These are phyloP conservation scores for Hippocampus comes DNA, from an alignment of 2,113 vertebrate genomes.

Conservation along the genomic window DNA sequence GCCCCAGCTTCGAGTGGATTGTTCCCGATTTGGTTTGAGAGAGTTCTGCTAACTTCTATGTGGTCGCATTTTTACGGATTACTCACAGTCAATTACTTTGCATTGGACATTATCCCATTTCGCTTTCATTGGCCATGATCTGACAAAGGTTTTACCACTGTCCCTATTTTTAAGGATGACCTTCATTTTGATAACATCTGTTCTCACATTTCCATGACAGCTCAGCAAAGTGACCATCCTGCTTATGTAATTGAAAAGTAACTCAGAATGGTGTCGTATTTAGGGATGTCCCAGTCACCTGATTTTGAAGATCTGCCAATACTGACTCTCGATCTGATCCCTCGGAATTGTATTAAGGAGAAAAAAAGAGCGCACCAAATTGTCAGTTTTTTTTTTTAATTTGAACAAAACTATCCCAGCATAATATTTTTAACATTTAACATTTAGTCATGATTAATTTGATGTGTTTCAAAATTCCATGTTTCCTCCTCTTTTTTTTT, in stretches of 20 bases:
- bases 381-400: no score
- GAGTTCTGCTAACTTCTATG: slow-evolving; percentile 36
- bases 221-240: background rate
- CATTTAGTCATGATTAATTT: background rate
- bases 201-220: slow-evolving; percentile 13
- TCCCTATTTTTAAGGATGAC: slow-evolving; percentile 9
- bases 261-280: background rate
- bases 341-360: no score
- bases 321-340: no score
- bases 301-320: no score
- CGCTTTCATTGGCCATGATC: slow-evolving; percentile 7
- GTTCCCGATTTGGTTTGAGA: slow-evolving; percentile 2
- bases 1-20: slow-evolving; percentile 23
- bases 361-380: no score
- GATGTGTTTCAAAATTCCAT: background rate
- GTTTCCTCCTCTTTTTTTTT: background rate
- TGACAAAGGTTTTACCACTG: background rate
- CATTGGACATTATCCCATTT: slow-evolving; percentile 24
- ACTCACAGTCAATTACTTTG: slow-evolving; percentile 33
- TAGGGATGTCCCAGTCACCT: no score
- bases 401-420: no score
- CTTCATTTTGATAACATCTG: slow-evolving; percentile 14
- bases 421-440: no score
- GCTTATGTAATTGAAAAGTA: background rate
- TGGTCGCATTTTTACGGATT: slow-evolving; percentile 34